These are phyloP conservation scores for Asteroscopus sphinx DNA, from an alignment of 2,888 invertebrate genomes.

Conservation along the genomic window DNA sequence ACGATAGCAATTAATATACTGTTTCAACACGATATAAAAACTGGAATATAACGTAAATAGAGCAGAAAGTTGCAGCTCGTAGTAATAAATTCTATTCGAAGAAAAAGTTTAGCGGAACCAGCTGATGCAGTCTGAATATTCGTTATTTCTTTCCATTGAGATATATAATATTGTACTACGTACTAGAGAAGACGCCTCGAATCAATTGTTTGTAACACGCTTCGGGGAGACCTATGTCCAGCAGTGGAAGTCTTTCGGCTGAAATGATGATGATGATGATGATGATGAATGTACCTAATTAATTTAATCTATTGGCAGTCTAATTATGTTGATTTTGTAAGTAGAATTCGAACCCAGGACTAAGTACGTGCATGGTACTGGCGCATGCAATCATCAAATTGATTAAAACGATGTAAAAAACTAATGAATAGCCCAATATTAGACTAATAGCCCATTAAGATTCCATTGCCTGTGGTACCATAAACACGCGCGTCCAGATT, in stretches of 20 bases:
- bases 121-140: constrained; percentile 12
- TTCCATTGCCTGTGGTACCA: neutral
- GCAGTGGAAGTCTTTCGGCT: no score
- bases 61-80: neutral
- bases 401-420: constrained; percentile 16
- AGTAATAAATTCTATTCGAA: constrained; percentile 6
- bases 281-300: no score
- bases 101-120: constrained; percentile 7
- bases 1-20: neutral
- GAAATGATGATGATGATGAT: no score
- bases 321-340: no score
- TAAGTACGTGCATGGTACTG: no score
- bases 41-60: constrained; percentile 6
- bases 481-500: constrained; percentile 27
- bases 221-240: no score
- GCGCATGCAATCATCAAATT: neutral
- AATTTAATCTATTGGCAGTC: no score
- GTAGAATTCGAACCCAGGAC: no score
- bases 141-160: neutral
- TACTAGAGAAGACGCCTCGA: no score
- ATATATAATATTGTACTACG: no score
- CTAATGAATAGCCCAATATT: constrained; percentile 1
- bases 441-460: constrained; percentile 24
- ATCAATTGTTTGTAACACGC: no score
- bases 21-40: neutral